Percentiles rank a stretch among this genome's conserved stretches.
Evolutionary conservation across 2,797 vertebrate species (phyloP).

Genomic region (Hydrolagus colliei): DNA sequence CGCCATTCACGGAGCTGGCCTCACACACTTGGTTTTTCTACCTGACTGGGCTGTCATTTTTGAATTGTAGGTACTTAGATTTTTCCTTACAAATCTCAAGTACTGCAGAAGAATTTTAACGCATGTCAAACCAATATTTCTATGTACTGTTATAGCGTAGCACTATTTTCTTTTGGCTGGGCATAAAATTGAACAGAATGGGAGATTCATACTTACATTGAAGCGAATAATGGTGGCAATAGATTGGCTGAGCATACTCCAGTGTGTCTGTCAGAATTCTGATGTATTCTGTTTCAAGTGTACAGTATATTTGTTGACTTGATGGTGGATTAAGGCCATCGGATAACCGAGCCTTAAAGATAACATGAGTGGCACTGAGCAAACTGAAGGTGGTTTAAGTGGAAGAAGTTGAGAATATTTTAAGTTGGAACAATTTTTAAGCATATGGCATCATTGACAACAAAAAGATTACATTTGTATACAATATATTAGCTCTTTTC

Average conservation of each 20-base stretch:
- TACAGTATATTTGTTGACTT: not conserved
- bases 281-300: not conserved
- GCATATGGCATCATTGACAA: not conserved
- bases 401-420: not conserved
- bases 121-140: not conserved
- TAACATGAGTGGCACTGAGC: not conserved
- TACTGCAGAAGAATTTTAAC: not conserved
- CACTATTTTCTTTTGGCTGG: not conserved
- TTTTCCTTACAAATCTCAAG: not conserved
- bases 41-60: constrained; percentile 95
- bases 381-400: not conserved
- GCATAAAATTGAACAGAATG: no score
- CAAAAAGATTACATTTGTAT: no score
- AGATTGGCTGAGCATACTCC: not conserved
- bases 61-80: constrained; percentile 75
- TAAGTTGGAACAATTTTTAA: not conserved
- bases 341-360: no score
- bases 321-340: no score
- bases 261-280: not conserved
- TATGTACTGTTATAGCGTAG: not conserved
- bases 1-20: constrained; percentile 90
- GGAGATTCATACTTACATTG: not conserved
- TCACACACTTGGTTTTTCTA: constrained; percentile 92
- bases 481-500: not conserved
- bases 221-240: not conserved